Evolutionary conservation across 2,888 invertebrate genomes (phyloP), one percentile per base, ranked within the genome.

Genomic region (Heliconius hortense): DNA sequence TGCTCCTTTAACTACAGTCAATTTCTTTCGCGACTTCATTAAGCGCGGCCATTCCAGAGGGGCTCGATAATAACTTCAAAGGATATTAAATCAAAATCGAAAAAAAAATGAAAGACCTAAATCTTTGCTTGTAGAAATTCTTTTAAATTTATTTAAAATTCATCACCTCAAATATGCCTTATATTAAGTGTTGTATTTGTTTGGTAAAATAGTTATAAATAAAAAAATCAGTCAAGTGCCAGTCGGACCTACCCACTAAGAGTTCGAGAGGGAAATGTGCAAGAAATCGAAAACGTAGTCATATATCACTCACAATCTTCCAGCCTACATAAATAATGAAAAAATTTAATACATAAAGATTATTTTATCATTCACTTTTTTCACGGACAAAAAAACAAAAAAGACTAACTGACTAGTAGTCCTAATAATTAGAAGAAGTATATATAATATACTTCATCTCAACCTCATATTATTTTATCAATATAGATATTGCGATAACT

Each of bases 11-110:
- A 89, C 89, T 90, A 90, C 90, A 91, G 90, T 91, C 90, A 88
- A 91, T 91, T 91, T 91, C 91, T 89, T 90, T 90, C 88, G 90
- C 88, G 90, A 90, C 90, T 92, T 92, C 91, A 91, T 92, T 92
- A 92, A 89, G 89, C 88, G 89, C 85, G 87, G 86, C 90, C 88
- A 90, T 90, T 89, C 89, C 90, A 88, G 89, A 90, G 89, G 89
- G 90, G 90, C 89, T 88, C 89, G 86, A 90, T 90, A 90, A 92
- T 90, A 90, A 90, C 90, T 90, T 89, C 90, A 88, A 90, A 90
- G 88, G 87, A 90, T 90, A 89, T 90, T 91, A 90, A 71, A 75
- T 71, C 70, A 70, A 71, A 75, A 71, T 75, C 43, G 59, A 75
- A 75, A 69, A 26, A 43, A 56, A 70, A 64, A 71, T 64, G 59